phyloP scores from a whole-genome alignment of 2,888 invertebrate species.

The Mesoligia furuncula region DNA sequence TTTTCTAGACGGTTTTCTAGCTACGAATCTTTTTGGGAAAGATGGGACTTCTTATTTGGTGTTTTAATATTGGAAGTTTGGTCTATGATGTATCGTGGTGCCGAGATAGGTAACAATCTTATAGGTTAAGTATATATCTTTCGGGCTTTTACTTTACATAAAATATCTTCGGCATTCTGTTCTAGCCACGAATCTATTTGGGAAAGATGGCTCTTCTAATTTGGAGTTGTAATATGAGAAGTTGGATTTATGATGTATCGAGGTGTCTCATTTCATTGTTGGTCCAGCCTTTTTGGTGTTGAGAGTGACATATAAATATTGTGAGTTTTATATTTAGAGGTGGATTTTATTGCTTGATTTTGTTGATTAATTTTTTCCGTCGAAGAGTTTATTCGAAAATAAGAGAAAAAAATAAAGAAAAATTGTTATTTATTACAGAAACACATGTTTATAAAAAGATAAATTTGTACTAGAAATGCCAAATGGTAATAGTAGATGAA shows the following conservation, averaged over 20 bases:
- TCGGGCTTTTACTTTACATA: conserved; percentile 15
- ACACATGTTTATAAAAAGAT: neutral
- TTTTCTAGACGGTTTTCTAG: neutral
- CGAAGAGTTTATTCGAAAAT: neutral
- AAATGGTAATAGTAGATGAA: neutral
- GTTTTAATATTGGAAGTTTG: neutral
- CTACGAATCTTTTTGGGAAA: neutral
- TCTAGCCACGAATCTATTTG: conserved; percentile 16
- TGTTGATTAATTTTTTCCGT: neutral
- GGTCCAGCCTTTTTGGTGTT: conserved; percentile 60
- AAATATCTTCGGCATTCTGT: conserved; percentile 26
- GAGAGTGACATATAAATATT: conserved; percentile 29
- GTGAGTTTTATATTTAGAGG: conserved; percentile 13
- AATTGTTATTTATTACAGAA: neutral
- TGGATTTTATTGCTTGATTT: neutral
- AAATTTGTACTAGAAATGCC: neutral
- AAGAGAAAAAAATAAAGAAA: neutral
- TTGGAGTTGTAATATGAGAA: conserved; percentile 36
- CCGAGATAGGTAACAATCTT: conserved; percentile 27
- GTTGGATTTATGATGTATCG: conserved; percentile 44
- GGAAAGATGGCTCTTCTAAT: conserved; percentile 13
- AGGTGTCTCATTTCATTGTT: conserved; percentile 22
- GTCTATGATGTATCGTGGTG: neutral
- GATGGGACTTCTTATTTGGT: neutral
- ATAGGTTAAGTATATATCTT: conserved; percentile 28